A percentile compares a stretch with the other conserved stretches of the same genome.
These are phyloP conservation scores for Bubo bubo DNA, from an alignment of 2,113 vertebrate genomes.

Conservation along the genomic window DNA sequence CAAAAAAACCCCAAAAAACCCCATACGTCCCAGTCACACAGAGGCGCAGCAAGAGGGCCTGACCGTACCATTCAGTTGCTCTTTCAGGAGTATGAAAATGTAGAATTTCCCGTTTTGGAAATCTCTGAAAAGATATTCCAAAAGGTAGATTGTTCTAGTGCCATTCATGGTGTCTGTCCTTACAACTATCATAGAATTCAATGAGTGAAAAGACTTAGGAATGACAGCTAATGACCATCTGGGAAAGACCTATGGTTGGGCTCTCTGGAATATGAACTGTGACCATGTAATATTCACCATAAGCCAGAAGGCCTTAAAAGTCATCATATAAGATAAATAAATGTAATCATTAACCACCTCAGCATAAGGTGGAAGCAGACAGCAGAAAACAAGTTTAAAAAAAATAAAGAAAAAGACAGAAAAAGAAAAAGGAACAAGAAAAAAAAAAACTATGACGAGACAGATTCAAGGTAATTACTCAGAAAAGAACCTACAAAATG, in stretches of 20 bases:
- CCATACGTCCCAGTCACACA: fast-evolving
- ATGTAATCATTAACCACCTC: neutral
- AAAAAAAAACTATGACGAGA: neutral
- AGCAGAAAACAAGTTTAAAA: neutral
- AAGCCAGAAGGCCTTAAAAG: neutral
- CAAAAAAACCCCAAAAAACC: neutral
- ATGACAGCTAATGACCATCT: neutral
- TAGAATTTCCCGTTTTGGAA: neutral
- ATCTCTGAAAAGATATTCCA: neutral
- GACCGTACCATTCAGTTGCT: neutral
- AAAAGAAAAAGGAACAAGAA: neutral
- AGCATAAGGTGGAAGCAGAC: neutral
- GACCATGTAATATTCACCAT: neutral
- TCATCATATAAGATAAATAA: neutral
- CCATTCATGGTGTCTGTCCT: neutral
- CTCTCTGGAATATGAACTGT: neutral
- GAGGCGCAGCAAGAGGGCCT: neutral
- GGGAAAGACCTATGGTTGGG: neutral
- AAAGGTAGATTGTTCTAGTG: neutral
- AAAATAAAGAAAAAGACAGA: neutral
- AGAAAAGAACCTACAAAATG: neutral
- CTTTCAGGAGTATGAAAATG: neutral
- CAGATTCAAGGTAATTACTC: neutral
- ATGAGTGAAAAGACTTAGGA: neutral
- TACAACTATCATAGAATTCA: neutral